phyloP scores from a whole-genome alignment of 2,888 invertebrate genomes.

The Clepsis dumicolana region DNA sequence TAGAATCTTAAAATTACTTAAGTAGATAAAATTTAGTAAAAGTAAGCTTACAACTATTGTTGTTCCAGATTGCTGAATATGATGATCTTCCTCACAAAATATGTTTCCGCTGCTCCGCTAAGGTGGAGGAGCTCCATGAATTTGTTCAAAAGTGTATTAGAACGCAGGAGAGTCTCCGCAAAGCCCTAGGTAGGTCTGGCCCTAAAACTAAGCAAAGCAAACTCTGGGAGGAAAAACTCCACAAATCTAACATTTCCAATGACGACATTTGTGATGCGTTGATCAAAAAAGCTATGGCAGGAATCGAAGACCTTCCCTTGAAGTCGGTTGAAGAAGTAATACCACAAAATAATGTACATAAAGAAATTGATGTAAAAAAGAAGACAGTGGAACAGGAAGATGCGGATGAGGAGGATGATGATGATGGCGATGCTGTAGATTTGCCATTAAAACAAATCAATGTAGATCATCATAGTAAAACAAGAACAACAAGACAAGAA shows the following conservation, averaged over 20 bases:
- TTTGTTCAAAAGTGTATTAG: conserved; percentile 79
- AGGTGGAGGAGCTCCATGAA: conserved; percentile 79
- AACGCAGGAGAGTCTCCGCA: conserved; percentile 72
- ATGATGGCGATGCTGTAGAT: conserved; percentile 45
- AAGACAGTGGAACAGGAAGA: not conserved
- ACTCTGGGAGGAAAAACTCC: conserved; percentile 76
- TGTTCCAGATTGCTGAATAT: conserved; percentile 77
- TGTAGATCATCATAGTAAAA: conserved; percentile 51
- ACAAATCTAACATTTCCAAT: conserved; percentile 76
- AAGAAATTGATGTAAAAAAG: conserved; percentile 21
- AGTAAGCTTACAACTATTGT: conserved; percentile 28
- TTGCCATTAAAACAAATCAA: conserved; percentile 55
- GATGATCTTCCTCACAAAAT: conserved; percentile 84
- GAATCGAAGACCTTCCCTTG: conserved; percentile 67
- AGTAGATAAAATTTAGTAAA: not conserved
- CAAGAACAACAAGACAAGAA: conserved; percentile 26
- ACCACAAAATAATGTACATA: conserved; percentile 35
- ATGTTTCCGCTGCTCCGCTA: conserved; percentile 82
- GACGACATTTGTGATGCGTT: conserved; percentile 81
- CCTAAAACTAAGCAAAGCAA: conserved; percentile 68
- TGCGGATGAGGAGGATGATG: conserved; percentile 15
- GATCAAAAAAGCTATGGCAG: conserved; percentile 79
- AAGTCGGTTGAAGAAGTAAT: conserved; percentile 53
- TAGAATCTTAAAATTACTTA: too few relatives aligned
- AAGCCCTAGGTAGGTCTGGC: conserved; percentile 62